Base-by-base conservation (phyloP, 2,113 vertebrate species). In the Cyanoramphus novaezelandiae region DNA sequence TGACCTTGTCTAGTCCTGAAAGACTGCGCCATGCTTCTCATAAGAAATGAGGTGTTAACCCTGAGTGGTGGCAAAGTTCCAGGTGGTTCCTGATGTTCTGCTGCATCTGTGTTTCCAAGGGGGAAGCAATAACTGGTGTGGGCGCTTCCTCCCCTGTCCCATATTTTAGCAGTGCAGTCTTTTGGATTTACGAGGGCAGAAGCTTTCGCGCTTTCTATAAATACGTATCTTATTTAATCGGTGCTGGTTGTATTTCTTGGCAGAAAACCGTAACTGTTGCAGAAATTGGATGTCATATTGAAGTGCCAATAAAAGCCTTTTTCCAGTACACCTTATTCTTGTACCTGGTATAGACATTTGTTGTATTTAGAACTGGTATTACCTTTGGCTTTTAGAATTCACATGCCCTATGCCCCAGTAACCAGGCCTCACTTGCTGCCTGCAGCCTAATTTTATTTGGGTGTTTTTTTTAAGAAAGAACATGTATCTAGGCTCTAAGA, bases 11-110 rank as follows among this genome's bases (percentile, higher is more conserved):
- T 27, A 9, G 46, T 23, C 74, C 43, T 62, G 90, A 27, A 76
- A 37, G 78, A 21, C 78, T 0, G 0, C 2, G 14, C 8, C 13
- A 0, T 4, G 59, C 49, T 46, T 37, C 55, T 46, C 5, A 2
- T 11, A 24, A 52, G 76, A 64, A 47, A 25, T 5, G 28, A 33
- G 37, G 37, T 52, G 41, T 2, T 1, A 57, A 20, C 41, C 10
- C 41, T 25, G 25, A 11, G 60, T 35, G 16, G 4, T 8, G 53
- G n/a, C 50, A 9, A 9, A 43, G 46, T 4, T 74, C 77, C 52
- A 9, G 57, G 19, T 53, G 33, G 23, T 20, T 65, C 0, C 1
- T 3, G 7, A 10, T 0, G 2, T 43, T 50, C 23, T 27, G 50
- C 50, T 24, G 7, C 37, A 57, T 5, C 68, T 44, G 37, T 0